phyloP scores from a whole-genome alignment of 2,888 invertebrate genomes.

The Drosophila anomalata region DNA sequence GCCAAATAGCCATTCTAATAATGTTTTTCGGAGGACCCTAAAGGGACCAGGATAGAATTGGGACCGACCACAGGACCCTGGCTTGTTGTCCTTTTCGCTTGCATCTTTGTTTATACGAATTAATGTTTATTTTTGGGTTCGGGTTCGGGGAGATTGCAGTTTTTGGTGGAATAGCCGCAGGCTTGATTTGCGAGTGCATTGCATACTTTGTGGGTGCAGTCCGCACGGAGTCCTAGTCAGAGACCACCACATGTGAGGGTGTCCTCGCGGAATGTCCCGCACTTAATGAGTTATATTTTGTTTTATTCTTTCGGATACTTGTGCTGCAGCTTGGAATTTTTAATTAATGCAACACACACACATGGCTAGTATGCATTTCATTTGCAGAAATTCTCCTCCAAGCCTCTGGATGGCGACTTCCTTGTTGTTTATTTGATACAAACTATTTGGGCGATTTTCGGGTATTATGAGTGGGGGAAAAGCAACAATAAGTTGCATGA shows the following conservation, averaged over 20 bases:
- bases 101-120: constrained; percentile 23
- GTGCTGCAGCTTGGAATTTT: constrained; percentile 74
- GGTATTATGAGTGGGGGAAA: constrained; percentile 10
- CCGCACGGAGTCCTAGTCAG: neutral
- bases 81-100: constrained; percentile 13
- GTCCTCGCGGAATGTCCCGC: constrained; percentile 74
- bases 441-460: constrained; percentile 50
- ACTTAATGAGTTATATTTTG: constrained; percentile 81
- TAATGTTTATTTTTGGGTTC: constrained; percentile 23
- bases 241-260: constrained; percentile 33
- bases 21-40: constrained; percentile 5
- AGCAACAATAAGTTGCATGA: constrained; percentile 66
- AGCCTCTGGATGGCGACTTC: constrained; percentile 29
- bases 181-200: constrained; percentile 83
- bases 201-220: constrained; percentile 77
- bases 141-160: constrained; percentile 62
- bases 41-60: neutral
- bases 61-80: constrained; percentile 5
- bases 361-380: constrained; percentile 38
- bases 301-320: constrained; percentile 56
- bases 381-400: constrained; percentile 49
- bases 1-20: constrained; percentile 20
- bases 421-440: constrained; percentile 38
- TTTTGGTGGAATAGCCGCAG: constrained; percentile 73
- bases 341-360: constrained; percentile 73